Conservation (phyloP, 2,888 invertebrate species). For the Gastracanthus pulcherrimus region DNA sequence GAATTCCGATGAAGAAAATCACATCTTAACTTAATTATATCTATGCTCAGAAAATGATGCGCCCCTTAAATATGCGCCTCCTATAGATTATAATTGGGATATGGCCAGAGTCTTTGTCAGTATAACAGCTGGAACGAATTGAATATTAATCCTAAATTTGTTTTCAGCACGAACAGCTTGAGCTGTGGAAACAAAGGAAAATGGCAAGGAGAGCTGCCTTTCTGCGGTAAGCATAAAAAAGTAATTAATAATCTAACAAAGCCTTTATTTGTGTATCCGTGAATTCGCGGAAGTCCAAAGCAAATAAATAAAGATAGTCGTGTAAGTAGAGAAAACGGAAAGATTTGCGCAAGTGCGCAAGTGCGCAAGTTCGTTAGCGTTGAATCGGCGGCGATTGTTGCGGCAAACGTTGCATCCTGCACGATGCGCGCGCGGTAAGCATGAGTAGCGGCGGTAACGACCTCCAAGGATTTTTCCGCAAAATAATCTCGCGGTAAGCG, state of each 20-base stretch:
- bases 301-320: conserved; percentile 1
- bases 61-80: too few relatives aligned
- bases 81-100: too few relatives aligned
- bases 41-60: too few relatives aligned
- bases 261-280: background rate
- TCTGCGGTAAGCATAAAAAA: conserved; percentile 84
- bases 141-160: conserved; percentile 7
- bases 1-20: too few relatives aligned
- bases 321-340: background rate
- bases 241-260: background rate
- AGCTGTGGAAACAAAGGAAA: conserved; percentile 86
- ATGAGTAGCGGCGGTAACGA: background rate
- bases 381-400: conserved; percentile 22
- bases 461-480: too few relatives aligned
- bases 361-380: conserved; percentile 39
- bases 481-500: too few relatives aligned
- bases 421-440: background rate
- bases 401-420: conserved; percentile 17
- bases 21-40: too few relatives aligned
- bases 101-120: too few relatives aligned
- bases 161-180: conserved; percentile 80
- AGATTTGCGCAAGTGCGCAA: background rate
- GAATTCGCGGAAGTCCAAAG: conserved; percentile 8
- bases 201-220: conserved; percentile 90
- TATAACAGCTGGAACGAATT: too few relatives aligned